Evolutionary conservation across 1,140 invertebrate species (phyloP), one percentile per base, ranked within the genome.

Genomic region (Elymnias hypermnestra): DNA sequence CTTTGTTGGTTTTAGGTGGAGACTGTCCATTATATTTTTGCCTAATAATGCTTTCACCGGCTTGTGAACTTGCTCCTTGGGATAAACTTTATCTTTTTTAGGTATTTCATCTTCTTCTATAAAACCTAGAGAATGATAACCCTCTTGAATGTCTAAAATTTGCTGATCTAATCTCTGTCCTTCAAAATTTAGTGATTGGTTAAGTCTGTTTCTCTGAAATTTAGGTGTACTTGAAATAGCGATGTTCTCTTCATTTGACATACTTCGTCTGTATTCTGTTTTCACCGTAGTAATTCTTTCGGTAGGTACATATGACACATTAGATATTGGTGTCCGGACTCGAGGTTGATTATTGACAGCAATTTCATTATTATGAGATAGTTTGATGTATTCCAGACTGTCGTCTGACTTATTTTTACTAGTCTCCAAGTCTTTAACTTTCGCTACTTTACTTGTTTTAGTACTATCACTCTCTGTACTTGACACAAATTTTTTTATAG

Each of bases 301-400:
- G 21, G 78, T 82, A 15, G 77, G 65, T 25, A 75, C 59, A 37
- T 86, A 83, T 12, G 79, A 73, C 22, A 86, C 55, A 52, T 86
- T 83, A 5, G 86, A 82, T 37, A 87, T 83, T 1, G 86, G 84
- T 31, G 84, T 86, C 13, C 86, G 72, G 23, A 81, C 66, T 63
- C 86, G 76, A 0, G 86, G 86, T 49, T 87, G 84, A 45, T 87
- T 87, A 33, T 84, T 83, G 0, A 87, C 82, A 17, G 70, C 77
- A 14, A 87, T 86, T 62, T 87, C 82, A 65, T 85, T 84, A 25
- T 84, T 68, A 39, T 87, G 66, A 10, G 76, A 73, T 55, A 87
- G 49, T 63, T 83, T 83, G 9, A 87, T 82, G 40, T 77, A 86
- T 63, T 87, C 83, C 52, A 87, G 68, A 63, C 81, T 87, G 37